Base-by-base conservation (phyloP, 2,797 vertebrate genomes). In the Lepus oiostolus region DNA sequence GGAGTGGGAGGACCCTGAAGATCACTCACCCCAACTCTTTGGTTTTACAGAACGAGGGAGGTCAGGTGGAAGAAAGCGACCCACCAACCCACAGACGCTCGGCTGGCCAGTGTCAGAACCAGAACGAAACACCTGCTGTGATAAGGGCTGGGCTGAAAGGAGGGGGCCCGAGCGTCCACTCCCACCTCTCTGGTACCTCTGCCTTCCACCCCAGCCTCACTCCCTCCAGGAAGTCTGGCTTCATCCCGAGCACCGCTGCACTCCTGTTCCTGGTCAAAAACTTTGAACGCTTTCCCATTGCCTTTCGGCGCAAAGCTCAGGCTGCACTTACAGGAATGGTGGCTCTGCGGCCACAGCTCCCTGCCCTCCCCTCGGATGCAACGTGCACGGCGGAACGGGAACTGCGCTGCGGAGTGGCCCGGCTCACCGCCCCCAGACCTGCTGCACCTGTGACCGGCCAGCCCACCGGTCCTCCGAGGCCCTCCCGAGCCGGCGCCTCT, bases 211-310 rank as follows among this genome's bases (percentile, higher is more conserved):
- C 38, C 82, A 52, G 17, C 24, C 24, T 47, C 68, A 80, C 32
- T 5, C 30, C 42, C 70, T 24, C 54, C 88, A 58, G 30, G 52
- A 84, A 87, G 81, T 84, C 94, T 82, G 12, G 62, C 80, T 35
- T 90, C 26, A 1, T 5, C 47, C 4, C 6, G 14, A 93, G 81
- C 71, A 47, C 47, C 19, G 67, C 30, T 72, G 90, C 72, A 74
- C 82, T 91, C 63, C 0, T 2, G 77, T 16, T 30, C 62, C 94
- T 17, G 92, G 92, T 71, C 65, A 58, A n/a, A 96, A 95, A 97
- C 93, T 95, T 96, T 28, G 50, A 85, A 58, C 32, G 35, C 72
- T 58, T 71, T 52, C 35, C 54, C 82, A 28, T 16, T 50, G n/a
- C 79, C 79, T 68, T 72, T 35, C 62, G 16, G 74, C 72, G 22